phyloP scores from a whole-genome alignment of 2,797 vertebrate species.

The Argya squamiceps region DNA sequence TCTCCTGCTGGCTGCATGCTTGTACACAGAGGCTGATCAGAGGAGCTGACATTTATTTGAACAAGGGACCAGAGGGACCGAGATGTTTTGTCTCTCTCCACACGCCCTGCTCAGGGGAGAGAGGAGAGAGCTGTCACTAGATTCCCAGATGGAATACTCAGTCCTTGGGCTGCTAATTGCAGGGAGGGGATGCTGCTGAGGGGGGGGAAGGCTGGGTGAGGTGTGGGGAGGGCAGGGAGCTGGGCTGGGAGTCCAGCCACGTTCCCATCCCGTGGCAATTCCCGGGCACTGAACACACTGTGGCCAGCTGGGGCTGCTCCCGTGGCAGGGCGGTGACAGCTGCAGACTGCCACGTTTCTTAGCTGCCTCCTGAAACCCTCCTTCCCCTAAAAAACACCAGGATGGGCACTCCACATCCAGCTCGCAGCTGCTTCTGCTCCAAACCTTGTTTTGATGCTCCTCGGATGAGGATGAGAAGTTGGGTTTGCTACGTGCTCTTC shows the following conservation, averaged over 20 bases:
- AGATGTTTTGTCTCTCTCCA: background rate
- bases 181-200: background rate
- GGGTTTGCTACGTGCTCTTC: background rate
- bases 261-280: background rate
- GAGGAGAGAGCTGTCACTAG: background rate
- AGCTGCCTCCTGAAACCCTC: background rate
- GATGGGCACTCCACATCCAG: background rate
- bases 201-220: background rate
- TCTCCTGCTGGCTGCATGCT: constrained; percentile 12
- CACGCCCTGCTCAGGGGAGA: background rate
- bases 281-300: fast-evolving
- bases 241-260: background rate
- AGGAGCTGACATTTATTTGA: constrained; percentile 25
- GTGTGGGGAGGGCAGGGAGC: background rate
- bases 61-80: background rate
- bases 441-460: background rate
- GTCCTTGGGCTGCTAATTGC: background rate
- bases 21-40: constrained; percentile 44
- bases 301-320: background rate
- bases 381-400: background rate
- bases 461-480: background rate
- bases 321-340: background rate
- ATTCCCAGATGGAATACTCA: fast-evolving
- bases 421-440: background rate
- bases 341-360: constrained; percentile 32